These are phyloP conservation scores for Lasioglossum malachurum DNA, from an alignment of 2,888 invertebrate species.

Conservation along the genomic window DNA sequence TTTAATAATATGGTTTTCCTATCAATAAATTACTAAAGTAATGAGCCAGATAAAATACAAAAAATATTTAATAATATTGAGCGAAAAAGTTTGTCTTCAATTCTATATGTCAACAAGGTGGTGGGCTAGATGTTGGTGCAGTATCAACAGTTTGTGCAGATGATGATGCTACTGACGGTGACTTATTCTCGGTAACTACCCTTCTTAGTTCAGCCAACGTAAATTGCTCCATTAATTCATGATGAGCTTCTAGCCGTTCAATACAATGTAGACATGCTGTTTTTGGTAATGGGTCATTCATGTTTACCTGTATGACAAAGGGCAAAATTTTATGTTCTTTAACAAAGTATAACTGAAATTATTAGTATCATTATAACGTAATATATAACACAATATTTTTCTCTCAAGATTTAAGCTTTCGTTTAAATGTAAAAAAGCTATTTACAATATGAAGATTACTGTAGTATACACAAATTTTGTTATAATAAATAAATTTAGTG, in stretches of 20 bases:
- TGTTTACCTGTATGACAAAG: conserved; percentile 81
- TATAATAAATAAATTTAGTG: neutral
- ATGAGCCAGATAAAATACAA: conserved; percentile 55
- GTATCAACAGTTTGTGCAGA: conserved; percentile 75
- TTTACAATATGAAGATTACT: neutral
- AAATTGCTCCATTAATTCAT: conserved; percentile 85
- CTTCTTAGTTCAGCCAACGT: conserved; percentile 82
- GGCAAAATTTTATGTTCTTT: conserved; percentile 23
- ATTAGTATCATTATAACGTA: neutral
- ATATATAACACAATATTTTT: neutral
- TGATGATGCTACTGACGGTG: conserved; percentile 75
- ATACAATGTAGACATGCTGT: conserved; percentile 87
- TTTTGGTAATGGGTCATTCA: conserved; percentile 85
- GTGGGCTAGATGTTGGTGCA: conserved; percentile 76
- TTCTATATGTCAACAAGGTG: conserved; percentile 80
- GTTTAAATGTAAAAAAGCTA: neutral
- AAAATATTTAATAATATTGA: conserved; percentile 57
- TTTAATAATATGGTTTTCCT: conserved; percentile 32
- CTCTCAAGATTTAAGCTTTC: neutral
- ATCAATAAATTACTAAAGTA: conserved; percentile 63
- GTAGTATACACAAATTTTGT: neutral
- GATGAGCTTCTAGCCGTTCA: conserved; percentile 86
- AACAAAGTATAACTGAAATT: neutral
- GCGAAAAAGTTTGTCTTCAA: conserved; percentile 51
- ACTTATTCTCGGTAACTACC: conserved; percentile 77